Evolutionary conservation across 2,797 vertebrate genomes (phyloP), one percentile per base, ranked within the genome.

Genomic region (Buphagus erythrorhynchus): DNA sequence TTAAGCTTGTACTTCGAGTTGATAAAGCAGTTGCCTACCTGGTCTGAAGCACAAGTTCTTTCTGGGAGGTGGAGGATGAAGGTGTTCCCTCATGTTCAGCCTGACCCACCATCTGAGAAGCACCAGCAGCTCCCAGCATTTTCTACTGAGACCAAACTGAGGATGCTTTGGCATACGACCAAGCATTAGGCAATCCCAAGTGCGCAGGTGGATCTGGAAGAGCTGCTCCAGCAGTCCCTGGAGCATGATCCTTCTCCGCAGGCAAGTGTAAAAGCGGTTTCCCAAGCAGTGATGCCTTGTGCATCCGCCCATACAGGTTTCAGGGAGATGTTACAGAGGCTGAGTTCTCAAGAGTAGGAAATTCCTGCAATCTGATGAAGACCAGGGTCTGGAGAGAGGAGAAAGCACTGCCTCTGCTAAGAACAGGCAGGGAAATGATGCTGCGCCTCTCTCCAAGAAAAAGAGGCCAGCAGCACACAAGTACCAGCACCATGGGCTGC

Each of bases 381-480:
- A 75, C 18, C 49, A 61, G 11, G 10, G 33, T 67, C 16, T 81
- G 35, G 35, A 52, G 45, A 68, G 74, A 75, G 42, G 26, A 78
- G 35, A 65, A 66, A 42, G 29, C 16, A 2, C 77, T 33, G 36
- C 5, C 3, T 16, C 67, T 79, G 51, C 71, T 51, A 4, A 18
- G 26, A 57, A 31, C 20, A 68, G 58, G 55, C 49, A 86, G 65
- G 52, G 33, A 35, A 58, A 55, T 0, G 3, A 3, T 54, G 67
- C 33, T 62, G 59, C 36, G 58, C 35, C 42, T 73, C 25, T 80
- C 24, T 54, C 52, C 77, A 57, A 42, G 22, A 16, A 29, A 6
- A 21, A 61, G 43, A 20, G 16, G 14, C 38, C 59, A 36, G 46
- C 7, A 17, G n/a, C 43, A 29, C 0, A 1, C 0, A 1, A 28